Evolutionary conservation across 2,888 invertebrate species (phyloP), one percentile per base, ranked within the genome.

Genomic region (Mystacides longicornis): DNA sequence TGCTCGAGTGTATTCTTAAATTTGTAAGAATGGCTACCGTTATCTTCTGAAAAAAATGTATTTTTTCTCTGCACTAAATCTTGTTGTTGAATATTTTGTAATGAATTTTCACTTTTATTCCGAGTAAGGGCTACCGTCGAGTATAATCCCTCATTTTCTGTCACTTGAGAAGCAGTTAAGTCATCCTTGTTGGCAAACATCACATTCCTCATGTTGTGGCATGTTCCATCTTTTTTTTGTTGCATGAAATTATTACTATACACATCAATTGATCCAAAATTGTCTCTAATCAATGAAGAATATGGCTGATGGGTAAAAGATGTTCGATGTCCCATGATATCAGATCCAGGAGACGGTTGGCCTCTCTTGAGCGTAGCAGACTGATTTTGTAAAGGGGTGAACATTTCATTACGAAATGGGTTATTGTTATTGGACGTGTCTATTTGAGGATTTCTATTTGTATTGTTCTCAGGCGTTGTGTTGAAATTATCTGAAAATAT

Each of bases 1-100:
- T 93, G 86, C 67, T 94, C 93, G 63, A 96, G 95, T 67, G 88
- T 90, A 65, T 90, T 94, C 74, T 96, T 96, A 75, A 93, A 95
- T 74, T 95, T 95, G 75, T 94, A 95, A 1, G 82, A 82, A 64
- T 81, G 81, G 55, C 63, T 63, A 61, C 72, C 71, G 65, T 67
- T 74, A 64, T 71, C 77, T 57, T 77, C 77, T 48, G 72, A 73
- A 62, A 68, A 69, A 27, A 60, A 68, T 59, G 68, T 69, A 63
- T 69, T 69, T 62, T 68, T 70, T 61, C 69, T 69, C 22, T 64
- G 52, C 5, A 51, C 66, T 46, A 69, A 65, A 1, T 75, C 77
- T 0, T 74, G 72, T 21, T 80, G 76, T 52, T 76, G 65, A 3
- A 75, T 67, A 5, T 71, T 63, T 1, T 75, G 67, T 1, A 75